phyloP scores from a whole-genome alignment of 2,797 vertebrate species.

The Rhabdophis nuchalis region DNA sequence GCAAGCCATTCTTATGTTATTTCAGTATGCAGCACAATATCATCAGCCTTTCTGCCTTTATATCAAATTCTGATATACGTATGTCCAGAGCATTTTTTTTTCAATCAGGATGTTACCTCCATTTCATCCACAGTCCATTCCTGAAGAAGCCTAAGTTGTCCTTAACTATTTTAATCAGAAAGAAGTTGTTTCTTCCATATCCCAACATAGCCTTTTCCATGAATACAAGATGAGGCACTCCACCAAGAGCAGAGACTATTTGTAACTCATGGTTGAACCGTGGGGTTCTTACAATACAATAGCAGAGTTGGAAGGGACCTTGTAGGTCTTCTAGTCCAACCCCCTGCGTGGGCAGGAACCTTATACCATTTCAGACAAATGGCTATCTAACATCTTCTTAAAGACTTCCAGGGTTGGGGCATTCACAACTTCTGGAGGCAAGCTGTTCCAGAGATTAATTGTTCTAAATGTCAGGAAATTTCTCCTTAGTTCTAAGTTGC shows the following conservation, averaged over 20 bases:
- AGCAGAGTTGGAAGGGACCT: too few species aligned
- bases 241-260: not conserved
- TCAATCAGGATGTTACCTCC: not conserved
- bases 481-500: too few species aligned
- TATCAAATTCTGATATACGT: not conserved
- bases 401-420: too few species aligned
- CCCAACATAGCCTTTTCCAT: not conserved
- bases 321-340: too few species aligned
- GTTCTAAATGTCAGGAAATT: too few species aligned
- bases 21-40: slow-evolving; percentile 45
- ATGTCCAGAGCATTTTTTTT: not conserved
- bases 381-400: too few species aligned
- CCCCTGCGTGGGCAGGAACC: too few species aligned
- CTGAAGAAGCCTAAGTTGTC: not conserved
- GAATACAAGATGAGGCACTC: not conserved
- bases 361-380: too few species aligned
- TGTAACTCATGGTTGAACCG: not conserved
- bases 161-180: not conserved
- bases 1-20: not conserved
- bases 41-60: not conserved
- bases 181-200: not conserved
- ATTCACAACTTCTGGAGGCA: too few species aligned
- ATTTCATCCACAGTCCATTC: not conserved
- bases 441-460: too few species aligned
- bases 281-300: too few species aligned